phyloP scores from a whole-genome alignment of 2,888 invertebrate genomes.

The Epistrophella euchroma region DNA sequence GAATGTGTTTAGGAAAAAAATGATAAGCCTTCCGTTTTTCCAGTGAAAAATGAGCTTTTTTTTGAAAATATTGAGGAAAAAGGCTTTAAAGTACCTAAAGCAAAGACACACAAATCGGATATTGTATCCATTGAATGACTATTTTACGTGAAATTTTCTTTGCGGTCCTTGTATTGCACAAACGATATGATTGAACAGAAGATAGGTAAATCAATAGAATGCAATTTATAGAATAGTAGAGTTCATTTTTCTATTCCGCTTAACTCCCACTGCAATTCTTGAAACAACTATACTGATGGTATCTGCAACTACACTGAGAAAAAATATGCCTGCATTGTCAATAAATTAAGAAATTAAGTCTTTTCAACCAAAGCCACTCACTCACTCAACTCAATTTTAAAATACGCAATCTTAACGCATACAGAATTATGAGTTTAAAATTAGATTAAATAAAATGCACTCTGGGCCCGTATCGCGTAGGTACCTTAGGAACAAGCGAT shows the following conservation, averaged over 20 bases:
- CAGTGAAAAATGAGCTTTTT: background rate
- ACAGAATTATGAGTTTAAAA: too few species aligned
- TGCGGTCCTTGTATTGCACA: conserved; percentile 24
- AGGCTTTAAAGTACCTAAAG: background rate
- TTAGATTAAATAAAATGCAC: too few species aligned
- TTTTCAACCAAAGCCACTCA: too few species aligned
- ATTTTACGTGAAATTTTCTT: conserved; percentile 66
- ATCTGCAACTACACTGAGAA: conserved; percentile 41
- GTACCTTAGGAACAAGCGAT: too few species aligned
- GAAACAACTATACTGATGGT: conserved; percentile 13
- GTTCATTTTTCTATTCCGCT: conserved; percentile 42
- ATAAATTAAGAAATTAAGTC: too few species aligned
- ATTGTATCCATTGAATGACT: conserved; percentile 34
- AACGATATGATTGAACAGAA: conserved; percentile 16
- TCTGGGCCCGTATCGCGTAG: too few species aligned
- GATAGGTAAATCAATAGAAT: conserved; percentile 70
- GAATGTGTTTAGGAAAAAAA: conserved; percentile 39
- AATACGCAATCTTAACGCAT: too few species aligned
- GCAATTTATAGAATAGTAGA: conserved; percentile 72
- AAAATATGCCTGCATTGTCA: background rate
- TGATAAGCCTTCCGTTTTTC: background rate
- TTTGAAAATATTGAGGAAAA: background rate
- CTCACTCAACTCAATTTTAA: too few species aligned
- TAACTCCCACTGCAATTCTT: background rate
- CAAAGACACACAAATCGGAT: conserved; percentile 22